Percentiles rank a stretch among this genome's conserved stretches.
These are phyloP conservation scores for Amyelois transitella DNA, from an alignment of 1,140 invertebrate genomes.

Conservation along the genomic window DNA sequence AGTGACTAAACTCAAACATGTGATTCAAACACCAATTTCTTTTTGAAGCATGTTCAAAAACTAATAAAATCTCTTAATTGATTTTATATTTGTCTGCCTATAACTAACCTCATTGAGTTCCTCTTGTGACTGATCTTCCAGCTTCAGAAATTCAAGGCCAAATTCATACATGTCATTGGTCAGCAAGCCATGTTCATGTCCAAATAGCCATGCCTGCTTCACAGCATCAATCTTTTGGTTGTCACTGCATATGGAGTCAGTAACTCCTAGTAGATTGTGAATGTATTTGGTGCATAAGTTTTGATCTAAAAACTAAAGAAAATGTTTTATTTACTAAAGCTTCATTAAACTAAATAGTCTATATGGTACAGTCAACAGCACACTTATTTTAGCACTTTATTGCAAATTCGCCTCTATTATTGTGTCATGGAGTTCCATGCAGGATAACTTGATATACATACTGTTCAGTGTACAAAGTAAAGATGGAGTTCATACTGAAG, in stretches of 20 bases:
- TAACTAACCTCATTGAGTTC: slow-evolving; percentile 42
- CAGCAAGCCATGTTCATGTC: slow-evolving; percentile 49
- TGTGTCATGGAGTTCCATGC: too few relatives aligned
- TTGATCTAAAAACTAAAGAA: slow-evolving; percentile 52
- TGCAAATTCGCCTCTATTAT: too few relatives aligned
- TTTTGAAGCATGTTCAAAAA: too few relatives aligned
- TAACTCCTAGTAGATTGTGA: slow-evolving; percentile 41
- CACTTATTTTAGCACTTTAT: too few relatives aligned
- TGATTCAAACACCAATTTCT: too few relatives aligned
- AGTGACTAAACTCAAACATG: too few relatives aligned
- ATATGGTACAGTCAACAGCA: too few relatives aligned
- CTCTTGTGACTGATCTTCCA: slow-evolving; percentile 36
- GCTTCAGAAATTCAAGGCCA: slow-evolving; percentile 51
- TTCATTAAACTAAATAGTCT: too few relatives aligned
- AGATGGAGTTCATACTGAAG: too few relatives aligned
- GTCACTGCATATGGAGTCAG: slow-evolving; percentile 42
- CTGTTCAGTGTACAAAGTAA: too few relatives aligned
- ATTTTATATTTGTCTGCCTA: neutral
- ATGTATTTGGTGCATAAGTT: slow-evolving; percentile 56
- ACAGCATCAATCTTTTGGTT: slow-evolving; percentile 46
- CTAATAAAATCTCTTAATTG: too few relatives aligned
- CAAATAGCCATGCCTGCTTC: slow-evolving; percentile 53
- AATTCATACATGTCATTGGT: slow-evolving; percentile 58
- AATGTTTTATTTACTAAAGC: neutral
- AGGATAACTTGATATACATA: too few relatives aligned